Base-by-base conservation (phyloP, 2,113 vertebrate species). In the Sula dactylatra region DNA sequence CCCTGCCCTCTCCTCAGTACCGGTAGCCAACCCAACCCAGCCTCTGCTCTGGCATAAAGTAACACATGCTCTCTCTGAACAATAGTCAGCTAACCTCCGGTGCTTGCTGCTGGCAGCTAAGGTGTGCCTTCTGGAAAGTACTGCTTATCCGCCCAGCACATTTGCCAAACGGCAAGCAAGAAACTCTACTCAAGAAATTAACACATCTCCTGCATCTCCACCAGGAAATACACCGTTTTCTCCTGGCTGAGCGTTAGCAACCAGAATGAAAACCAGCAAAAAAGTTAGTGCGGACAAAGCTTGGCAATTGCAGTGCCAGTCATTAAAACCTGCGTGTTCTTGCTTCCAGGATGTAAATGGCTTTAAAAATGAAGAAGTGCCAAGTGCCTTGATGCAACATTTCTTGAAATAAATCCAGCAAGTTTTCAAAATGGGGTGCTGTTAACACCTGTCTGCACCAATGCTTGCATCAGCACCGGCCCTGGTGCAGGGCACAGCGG, bases 351-450 rank as follows among this genome's bases (percentile, higher is more conserved):
- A 77, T 56, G 87, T 79, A 89, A 91, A 82, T 18, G 58, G 86
- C 54, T 95, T 92, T 58, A 94, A 85, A 93, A 93, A 88, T n/a
- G 69, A 82, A 84, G 34, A 90, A 76, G 49, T 38, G 84, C 73
- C 86, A 90, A 89, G 62, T 62, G 86, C 66, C 70, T 95, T 96
- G 93, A 91, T 97, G 94, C 91, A 97, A 96, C 49, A 18, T 93
- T 95, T 93, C 89, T 97, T 96, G 95, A 97, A 94, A 91, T 87
- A 80, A 78, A 94, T 93, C 94, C 97, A 97, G 94, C 25, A 85
- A 64, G 86, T 96, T 97, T 97, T 97, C 93, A 95, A 95, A 95
- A 95, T 0, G 9, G 91, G 93, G 97, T 62, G 93, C 96, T 96
- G 89, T 95, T 95, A 96, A 96, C 96, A 97, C 95, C 94, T 95